Evolutionary conservation across 2,113 vertebrate genomes (phyloP), one percentile per base, ranked within the genome.

Genomic region (Tupaia tana): DNA sequence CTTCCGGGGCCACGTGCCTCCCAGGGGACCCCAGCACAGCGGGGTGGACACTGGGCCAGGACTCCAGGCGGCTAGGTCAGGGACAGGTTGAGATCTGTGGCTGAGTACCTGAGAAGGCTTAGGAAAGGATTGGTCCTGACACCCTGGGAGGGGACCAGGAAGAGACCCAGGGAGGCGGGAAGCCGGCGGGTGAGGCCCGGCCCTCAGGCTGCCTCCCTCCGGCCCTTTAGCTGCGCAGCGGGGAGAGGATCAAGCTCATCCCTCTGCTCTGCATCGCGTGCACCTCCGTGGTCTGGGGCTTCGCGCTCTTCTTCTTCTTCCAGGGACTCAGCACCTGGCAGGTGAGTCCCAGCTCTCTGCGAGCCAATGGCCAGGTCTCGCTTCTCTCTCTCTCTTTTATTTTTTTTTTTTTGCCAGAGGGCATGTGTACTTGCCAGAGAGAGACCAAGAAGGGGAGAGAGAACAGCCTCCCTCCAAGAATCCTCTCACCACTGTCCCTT

Each of bases 261-360:
- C 98, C 99, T 0, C 89, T 99, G 95, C 99, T 99, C 95, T 99
- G 99, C 95, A 99, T 99, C 73, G 3, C 99, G 85, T 99, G 99
- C 97, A 99, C 99, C 0, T 99, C 99, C 0, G 99, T 99, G 86
- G 99, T 99, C 27, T 99, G 99, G 99, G 99, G 99, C 89, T 99
- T 99, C 0, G 99, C 99, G 0, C 99, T 99, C 75, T 99, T 99
- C 97, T 99, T 99, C 99, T 99, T 99, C 98, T 99, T 99, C 98
- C 99, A 99, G 98, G 99, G 99, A 27, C 99, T 99, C 92, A 99
- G 99, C 98, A 99, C 99, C 75, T 99, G 99, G 99, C 99, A 99
- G 99, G 99, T 99, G 71, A 98, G 99, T 3, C 20, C 6, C 15
- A 67, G 24, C 52, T 64, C 7, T 0, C 7, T 0, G 0, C 8